Evolutionary conservation across 1,140 invertebrate genomes (phyloP).

Genomic region (Temnothorax nylanderi): DNA sequence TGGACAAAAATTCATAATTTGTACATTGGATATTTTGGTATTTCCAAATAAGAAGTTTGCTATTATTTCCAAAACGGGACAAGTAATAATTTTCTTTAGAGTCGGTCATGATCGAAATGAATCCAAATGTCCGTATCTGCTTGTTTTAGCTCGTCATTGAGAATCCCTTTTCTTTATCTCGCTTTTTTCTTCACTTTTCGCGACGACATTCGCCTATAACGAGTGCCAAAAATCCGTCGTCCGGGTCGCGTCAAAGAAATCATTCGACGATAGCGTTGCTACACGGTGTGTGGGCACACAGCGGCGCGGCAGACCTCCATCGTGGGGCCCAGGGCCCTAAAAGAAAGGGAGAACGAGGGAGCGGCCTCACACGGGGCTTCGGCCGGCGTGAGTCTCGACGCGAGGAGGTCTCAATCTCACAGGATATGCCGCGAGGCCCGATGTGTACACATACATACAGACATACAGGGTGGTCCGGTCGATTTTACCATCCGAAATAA

Average conservation of each 20-base stretch:
- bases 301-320: slow-evolving; percentile 65
- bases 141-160: neutral
- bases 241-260: slow-evolving; percentile 62
- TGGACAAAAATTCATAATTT: neutral
- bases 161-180: neutral
- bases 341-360: slow-evolving; percentile 75
- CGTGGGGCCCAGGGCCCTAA: slow-evolving; percentile 69
- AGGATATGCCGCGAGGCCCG: slow-evolving; percentile 66
- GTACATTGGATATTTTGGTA: neutral
- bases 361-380: slow-evolving; percentile 77
- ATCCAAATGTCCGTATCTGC: neutral
- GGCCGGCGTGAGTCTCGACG: slow-evolving; percentile 78
- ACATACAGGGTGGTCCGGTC: slow-evolving; percentile 20
- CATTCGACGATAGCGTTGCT: slow-evolving; percentile 64
- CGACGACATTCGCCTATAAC: slow-evolving; percentile 60
- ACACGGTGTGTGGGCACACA: slow-evolving; percentile 72
- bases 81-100: neutral
- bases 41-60: neutral
- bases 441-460: slow-evolving; percentile 60
- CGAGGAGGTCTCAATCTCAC: slow-evolving; percentile 81
- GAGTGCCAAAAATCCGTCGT: slow-evolving; percentile 57
- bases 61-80: neutral
- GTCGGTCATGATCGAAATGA: neutral
- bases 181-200: slow-evolving; percentile 5
- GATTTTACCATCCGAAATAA: slow-evolving; percentile 34